Evolutionary conservation across 2,113 vertebrate genomes (phyloP).

Genomic region (Narcine bancroftii): DNA sequence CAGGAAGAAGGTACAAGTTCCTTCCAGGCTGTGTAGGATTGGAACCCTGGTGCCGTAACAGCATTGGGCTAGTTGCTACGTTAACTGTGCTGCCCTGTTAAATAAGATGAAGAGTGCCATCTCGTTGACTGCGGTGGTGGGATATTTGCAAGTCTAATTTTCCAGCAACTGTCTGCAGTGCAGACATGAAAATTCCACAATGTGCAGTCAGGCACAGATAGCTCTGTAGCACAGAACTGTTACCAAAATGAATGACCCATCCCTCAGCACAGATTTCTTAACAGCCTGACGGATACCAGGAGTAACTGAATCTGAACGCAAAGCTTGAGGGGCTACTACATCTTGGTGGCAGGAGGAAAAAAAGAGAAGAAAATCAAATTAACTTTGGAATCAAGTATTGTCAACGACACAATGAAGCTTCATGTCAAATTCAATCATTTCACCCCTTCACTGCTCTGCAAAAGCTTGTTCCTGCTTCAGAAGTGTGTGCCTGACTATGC

Average conservation of each 20-base stretch:
- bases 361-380: constrained; percentile 10
- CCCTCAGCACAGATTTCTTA: constrained; percentile 14
- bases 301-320: constrained; percentile 21
- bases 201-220: neutral
- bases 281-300: constrained; percentile 23
- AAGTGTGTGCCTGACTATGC: too few relatives aligned
- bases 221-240: neutral
- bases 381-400: constrained; percentile 35
- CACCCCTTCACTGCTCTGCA: neutral
- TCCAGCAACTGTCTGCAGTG: neutral
- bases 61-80: too few relatives aligned
- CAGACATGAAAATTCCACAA: neutral
- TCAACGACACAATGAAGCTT: neutral
- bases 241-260: neutral
- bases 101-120: neutral
- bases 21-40: too few relatives aligned
- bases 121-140: neutral
- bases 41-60: too few relatives aligned
- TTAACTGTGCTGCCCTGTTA: too few relatives aligned
- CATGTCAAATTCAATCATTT: constrained; percentile 16
- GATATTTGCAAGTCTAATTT: neutral
- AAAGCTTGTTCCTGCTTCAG: too few relatives aligned
- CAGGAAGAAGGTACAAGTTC: too few relatives aligned
- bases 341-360: neutral
- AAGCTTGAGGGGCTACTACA: neutral